These are phyloP conservation scores for Abrostola triplasia DNA, from an alignment of 2,888 invertebrate genomes.

Conservation along the genomic window DNA sequence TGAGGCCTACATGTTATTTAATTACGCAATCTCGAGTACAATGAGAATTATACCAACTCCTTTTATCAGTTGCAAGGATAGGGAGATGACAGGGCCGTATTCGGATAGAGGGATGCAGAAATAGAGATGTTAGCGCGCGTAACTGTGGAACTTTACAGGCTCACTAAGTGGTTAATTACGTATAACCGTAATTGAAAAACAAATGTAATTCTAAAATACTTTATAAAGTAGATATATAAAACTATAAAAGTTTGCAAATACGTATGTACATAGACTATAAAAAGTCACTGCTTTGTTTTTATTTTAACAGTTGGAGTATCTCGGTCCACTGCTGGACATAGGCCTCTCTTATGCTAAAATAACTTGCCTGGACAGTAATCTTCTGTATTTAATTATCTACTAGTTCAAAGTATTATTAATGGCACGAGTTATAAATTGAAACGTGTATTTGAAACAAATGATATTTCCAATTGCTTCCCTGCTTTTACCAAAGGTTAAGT, in stretches of 20 bases:
- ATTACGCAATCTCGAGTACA: conserved; percentile 87
- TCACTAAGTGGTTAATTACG: too few species aligned
- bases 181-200: too few species aligned
- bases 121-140: conserved; percentile 13
- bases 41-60: conserved; percentile 83
- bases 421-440: not conserved
- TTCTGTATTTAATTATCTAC: not conserved
- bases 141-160: too few species aligned
- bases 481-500: conserved; percentile 64
- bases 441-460: conserved; percentile 9
- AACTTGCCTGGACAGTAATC: too few species aligned
- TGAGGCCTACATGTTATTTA: conserved; percentile 87
- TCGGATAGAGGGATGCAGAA: conserved; percentile 46
- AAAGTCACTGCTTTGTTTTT: too few species aligned
- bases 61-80: conserved; percentile 67
- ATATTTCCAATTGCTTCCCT: conserved; percentile 55
- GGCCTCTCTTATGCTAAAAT: too few species aligned
- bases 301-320: too few species aligned
- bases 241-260: too few species aligned
- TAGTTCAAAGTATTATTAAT: not conserved
- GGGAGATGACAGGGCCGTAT: conserved; percentile 59
- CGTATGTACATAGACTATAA: too few species aligned
- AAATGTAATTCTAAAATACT: too few species aligned
- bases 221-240: too few species aligned
- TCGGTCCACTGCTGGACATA: too few species aligned